A percentile compares a stretch with the other conserved stretches of the same genome.
These are phyloP conservation scores for Muscidifurax raptorellus DNA, from an alignment of 1,140 invertebrate genomes.

Conservation along the genomic window DNA sequence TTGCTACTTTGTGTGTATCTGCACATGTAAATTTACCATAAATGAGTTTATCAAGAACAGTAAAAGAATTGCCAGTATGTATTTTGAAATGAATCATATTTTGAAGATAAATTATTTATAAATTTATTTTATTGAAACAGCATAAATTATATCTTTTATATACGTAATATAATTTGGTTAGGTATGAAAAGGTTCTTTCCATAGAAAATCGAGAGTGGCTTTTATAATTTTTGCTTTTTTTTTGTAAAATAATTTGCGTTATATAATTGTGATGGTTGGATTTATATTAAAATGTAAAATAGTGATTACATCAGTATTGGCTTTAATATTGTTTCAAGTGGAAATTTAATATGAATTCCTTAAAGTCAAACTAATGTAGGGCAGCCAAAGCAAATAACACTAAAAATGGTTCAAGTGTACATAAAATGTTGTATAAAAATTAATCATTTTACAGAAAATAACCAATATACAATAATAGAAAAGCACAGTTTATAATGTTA, in stretches of 20 bases:
- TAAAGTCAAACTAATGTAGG: conserved; percentile 33
- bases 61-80: too few species aligned
- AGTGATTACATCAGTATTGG: conserved; percentile 25
- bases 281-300: conserved; percentile 39
- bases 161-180: not conserved
- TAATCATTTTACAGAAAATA: conserved; percentile 18
- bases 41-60: too few species aligned
- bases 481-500: conserved; percentile 43
- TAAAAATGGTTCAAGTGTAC: conserved; percentile 50
- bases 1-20: not conserved
- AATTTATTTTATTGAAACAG: too few species aligned
- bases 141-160: too few species aligned
- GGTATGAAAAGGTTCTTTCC: not conserved
- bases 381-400: conserved; percentile 51
- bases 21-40: not conserved
- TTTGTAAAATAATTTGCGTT: conserved; percentile 40
- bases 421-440: conserved; percentile 27
- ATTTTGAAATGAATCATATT: too few species aligned
- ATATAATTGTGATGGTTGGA: not conserved
- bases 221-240: conserved; percentile 46
- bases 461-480: not conserved
- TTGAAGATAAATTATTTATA: too few species aligned
- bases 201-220: conserved; percentile 52
- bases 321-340: conserved; percentile 21
- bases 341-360: conserved; percentile 5